Evolutionary conservation across 2,797 vertebrate genomes (phyloP), one percentile per base, ranked within the genome.

Genomic region (Mus minutoides): DNA sequence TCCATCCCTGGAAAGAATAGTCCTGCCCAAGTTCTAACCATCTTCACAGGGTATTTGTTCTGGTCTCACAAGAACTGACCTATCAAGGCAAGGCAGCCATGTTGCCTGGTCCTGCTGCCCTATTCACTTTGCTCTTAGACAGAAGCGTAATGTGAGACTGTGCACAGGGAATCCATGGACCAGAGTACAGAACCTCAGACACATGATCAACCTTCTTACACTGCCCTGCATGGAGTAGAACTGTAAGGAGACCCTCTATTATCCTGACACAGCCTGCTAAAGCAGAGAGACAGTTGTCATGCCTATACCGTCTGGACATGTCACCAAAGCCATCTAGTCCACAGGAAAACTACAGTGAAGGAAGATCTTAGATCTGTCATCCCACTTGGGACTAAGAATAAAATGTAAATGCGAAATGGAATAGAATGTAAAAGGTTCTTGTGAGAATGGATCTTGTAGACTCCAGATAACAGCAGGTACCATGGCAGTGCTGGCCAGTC

Each of bases 31-130:
- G n/a, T 76, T 16, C 52, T 84, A 87, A 40, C 69, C 46, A 46
- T 17, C 8, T 54, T 86, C 56, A 10, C 83, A 60, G 22, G 21
- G 24, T 73, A 58, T 58, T 75, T 71, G 6, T 62, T 54, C 54
- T 77, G 43, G 2, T 49, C 21, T n/a, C 46, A 52, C 14, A 14
- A 12, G n/a, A 75, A 11, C 13, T 17, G 17, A 14, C 7, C n/a
- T 90, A 29, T 5, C 37, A 12, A 29, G 69, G 37, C 56, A 56
- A 91, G 31, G n/a, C 4, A 19, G 60, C 40, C 69, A n/a, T 21
- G 40, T 22, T 19, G 13, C 40, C n/a, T 34, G 6, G 17, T 3
- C 2, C 3, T 2, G 14, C 40, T 4, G 2, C 4, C 8, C 43
- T 77, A 54, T 37, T 54, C 54, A 12, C 9, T 56, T n/a, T 29